Percentiles rank a stretch among this genome's conserved stretches.
Evolutionary conservation across 2,888 invertebrate genomes (phyloP).

Genomic region (Zelleria hepariella): DNA sequence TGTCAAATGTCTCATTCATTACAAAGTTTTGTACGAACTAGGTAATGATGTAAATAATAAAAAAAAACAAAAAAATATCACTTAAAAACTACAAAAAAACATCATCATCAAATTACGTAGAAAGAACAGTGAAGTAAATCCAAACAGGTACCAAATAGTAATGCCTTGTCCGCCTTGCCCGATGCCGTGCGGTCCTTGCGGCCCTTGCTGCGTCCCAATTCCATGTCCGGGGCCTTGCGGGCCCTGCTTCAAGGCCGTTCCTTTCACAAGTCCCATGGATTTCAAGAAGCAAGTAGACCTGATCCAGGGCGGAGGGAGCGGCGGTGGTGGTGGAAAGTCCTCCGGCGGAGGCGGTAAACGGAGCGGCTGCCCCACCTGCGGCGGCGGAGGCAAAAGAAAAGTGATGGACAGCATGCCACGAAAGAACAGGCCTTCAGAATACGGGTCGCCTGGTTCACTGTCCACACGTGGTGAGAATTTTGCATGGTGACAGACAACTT

Average conservation of each 20-base stretch:
- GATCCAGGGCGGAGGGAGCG: background rate
- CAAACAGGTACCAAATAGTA: no score
- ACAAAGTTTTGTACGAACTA: background rate
- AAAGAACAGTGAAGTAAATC: background rate
- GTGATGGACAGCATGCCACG: background rate
- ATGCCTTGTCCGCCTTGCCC: background rate
- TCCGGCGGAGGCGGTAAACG: background rate
- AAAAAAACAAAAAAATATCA: background rate
- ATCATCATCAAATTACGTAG: background rate
- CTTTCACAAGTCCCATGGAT: background rate
- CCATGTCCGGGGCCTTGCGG: background rate
- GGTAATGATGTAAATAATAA: background rate
- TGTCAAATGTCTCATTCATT: background rate
- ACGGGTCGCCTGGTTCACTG: background rate
- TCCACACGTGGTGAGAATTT: no score
- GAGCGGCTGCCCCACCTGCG: background rate
- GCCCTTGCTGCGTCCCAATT: background rate
- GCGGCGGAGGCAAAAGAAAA: background rate
- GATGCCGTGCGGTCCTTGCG: background rate
- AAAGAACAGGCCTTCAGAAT: background rate
- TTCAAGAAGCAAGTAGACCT: background rate
- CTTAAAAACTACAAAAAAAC: background rate
- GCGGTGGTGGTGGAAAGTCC: background rate
- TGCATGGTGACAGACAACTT: no score
- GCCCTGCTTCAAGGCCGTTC: background rate